Base-by-base conservation (phyloP, 2,113 vertebrate species). In the Psophia crepitans region DNA sequence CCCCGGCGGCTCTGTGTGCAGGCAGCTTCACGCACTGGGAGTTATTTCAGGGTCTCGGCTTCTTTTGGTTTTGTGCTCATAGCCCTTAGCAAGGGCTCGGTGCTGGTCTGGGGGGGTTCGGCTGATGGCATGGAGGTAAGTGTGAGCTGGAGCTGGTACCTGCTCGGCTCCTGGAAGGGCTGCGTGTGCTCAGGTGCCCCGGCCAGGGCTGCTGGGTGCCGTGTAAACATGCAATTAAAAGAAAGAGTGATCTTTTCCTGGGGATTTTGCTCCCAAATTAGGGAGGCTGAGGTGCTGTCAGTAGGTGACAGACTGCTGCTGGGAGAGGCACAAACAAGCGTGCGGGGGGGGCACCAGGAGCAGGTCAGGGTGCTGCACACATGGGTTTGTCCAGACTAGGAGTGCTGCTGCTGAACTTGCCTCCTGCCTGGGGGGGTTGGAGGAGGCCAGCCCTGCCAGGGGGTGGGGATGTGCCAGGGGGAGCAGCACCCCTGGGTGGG, bases 281-380 rank as follows among this genome's bases (percentile, higher is more conserved):
- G 32, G 33, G 53, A 87, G 57, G 71, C 49, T 77, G 58, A 61
- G 81, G 24, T 0, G 0, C 54, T 19, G 5, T 81, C 81, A 63
- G 64, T 28, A 76, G 65, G 61, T 54, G 81, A 85, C 30, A 48
- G 39, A 10, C 28, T 73, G 1, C 63, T 4, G 4, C 18, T 12
- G 13, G 33, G 28, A 70, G 65, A 71, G 61, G 39, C 75, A 88
- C 65, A 44, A 74, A 28, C 8, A 49, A 58, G 22, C 2, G 1
- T 0, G 6, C 0, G 5, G 41, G 39, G 79, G 54, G 61, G 71
- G 66, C 26, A 11, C 8, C 1, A 66, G 30, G 58, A 73, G n/a
- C 54, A n/a, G 69, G 43, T 73, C 0, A 0, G 51, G 61, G 27
- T 1, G 4, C 27, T 53, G 43, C 22, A 1, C 1, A 5, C 0